Percentiles rank a stretch among this genome's conserved stretches.
Conservation (phyloP, 2,888 invertebrate genomes). For the Lithosia quadra region DNA sequence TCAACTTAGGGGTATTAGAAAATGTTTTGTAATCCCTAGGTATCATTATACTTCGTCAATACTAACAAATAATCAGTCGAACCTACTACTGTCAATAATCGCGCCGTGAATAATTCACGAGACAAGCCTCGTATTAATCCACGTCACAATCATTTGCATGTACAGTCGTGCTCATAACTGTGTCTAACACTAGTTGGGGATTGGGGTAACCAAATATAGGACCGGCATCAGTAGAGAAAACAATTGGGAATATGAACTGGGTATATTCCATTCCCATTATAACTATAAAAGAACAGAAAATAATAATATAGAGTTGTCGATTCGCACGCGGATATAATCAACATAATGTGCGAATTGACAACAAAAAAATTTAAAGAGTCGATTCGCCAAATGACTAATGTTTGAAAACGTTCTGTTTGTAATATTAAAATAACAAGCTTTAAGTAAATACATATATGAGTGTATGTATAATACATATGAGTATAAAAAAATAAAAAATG, state of each 20-base stretch:
- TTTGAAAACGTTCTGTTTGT: too few species aligned
- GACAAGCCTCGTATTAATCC: constrained; percentile 42
- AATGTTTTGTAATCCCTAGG: neutral
- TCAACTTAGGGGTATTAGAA: too few species aligned
- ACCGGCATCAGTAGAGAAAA: too few species aligned
- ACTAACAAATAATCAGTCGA: constrained; percentile 1
- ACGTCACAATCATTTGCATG: constrained; percentile 45
- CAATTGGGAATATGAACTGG: neutral
- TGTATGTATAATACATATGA: too few species aligned
- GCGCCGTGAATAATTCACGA: constrained; percentile 23
- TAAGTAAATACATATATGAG: too few species aligned
- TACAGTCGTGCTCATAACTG: constrained; percentile 24
- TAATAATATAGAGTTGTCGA: too few species aligned
- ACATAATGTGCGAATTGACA: too few species aligned
- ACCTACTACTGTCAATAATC: constrained; percentile 12
- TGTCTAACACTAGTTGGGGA: constrained; percentile 9
- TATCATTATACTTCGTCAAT: neutral
- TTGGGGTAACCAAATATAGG: constrained; percentile 5
- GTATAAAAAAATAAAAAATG: too few species aligned
- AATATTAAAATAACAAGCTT: too few species aligned
- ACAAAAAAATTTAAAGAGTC: too few species aligned
- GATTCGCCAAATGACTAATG: too few species aligned
- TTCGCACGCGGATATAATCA: too few species aligned
- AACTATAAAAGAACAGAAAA: neutral
- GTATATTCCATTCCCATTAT: neutral